phyloP scores from a whole-genome alignment of 2,797 vertebrate species.

The Brachyrhaphis roseni region DNA sequence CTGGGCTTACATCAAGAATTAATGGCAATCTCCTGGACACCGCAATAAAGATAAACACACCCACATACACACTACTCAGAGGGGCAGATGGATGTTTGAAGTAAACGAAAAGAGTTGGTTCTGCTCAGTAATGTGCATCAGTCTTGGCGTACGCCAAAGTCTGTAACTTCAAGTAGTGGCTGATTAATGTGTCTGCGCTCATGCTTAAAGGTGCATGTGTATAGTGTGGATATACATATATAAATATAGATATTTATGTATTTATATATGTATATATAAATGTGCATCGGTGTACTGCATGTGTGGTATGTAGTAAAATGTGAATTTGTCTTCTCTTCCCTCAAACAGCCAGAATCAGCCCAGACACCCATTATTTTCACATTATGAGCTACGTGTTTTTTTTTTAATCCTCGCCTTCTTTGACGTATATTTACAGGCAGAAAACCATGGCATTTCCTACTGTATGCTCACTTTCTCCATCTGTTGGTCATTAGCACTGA shows the following conservation, averaged over 20 bases:
- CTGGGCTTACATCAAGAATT: slow-evolving; percentile 72
- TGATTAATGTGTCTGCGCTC: slow-evolving; percentile 40
- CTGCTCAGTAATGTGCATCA: slow-evolving; percentile 56
- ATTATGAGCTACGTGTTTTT: slow-evolving; percentile 66
- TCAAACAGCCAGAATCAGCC: slow-evolving; percentile 60
- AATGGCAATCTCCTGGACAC: slow-evolving; percentile 52
- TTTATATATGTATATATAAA: slow-evolving; percentile 12
- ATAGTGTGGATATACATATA: slow-evolving; percentile 17
- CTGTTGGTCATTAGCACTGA: slow-evolving; percentile 65
- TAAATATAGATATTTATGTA: slow-evolving; percentile 16
- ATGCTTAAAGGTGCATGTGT: slow-evolving; percentile 31
- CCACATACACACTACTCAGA: slow-evolving; percentile 52
- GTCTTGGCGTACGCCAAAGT: slow-evolving; percentile 27
- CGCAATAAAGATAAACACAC: slow-evolving; percentile 62
- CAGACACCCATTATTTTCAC: slow-evolving; percentile 78
- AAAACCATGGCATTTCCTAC: slow-evolving; percentile 65
- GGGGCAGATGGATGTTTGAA: slow-evolving; percentile 51
- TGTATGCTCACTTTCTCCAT: slow-evolving; percentile 66
- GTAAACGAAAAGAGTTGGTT: slow-evolving; percentile 66
- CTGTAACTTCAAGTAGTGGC: slow-evolving; percentile 55
- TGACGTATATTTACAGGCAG: slow-evolving; percentile 76
- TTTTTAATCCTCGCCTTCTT: slow-evolving; percentile 51
- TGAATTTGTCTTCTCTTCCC: slow-evolving; percentile 50
- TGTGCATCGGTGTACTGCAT: slow-evolving; percentile 22
- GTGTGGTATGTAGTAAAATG: slow-evolving; percentile 33